Percentiles rank a stretch among this genome's conserved stretches.
phyloP scores from a whole-genome alignment of 2,797 vertebrate genomes.

The Phrynocephalus guinanensis region DNA sequence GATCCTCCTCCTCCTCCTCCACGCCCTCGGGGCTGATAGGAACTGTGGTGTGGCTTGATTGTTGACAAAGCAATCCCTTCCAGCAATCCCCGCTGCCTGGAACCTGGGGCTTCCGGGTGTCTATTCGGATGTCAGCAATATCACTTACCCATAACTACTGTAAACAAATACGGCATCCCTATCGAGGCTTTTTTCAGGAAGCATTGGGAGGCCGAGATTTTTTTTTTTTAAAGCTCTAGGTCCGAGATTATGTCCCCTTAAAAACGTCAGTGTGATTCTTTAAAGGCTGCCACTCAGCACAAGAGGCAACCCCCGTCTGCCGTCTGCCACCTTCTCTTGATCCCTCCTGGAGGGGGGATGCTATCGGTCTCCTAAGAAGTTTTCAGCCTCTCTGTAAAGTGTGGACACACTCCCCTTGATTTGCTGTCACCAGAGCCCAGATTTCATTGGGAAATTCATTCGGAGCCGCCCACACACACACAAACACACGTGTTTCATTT shows the following conservation, averaged over 20 bases:
- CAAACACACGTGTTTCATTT: background rate
- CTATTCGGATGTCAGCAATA: background rate
- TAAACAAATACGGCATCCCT: background rate
- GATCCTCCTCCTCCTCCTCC: background rate
- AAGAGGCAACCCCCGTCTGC: background rate
- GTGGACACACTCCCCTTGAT: background rate
- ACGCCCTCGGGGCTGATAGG: background rate
- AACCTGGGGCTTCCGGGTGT: too few relatives aligned
- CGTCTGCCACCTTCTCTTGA: too few relatives aligned
- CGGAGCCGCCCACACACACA: too few relatives aligned
- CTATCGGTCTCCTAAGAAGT: background rate
- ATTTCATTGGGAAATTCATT: background rate
- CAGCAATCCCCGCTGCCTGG: constrained; percentile 29
- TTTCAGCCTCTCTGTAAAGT: background rate
- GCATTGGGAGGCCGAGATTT: background rate
- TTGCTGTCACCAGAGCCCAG: background rate
- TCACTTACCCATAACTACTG: too few relatives aligned
- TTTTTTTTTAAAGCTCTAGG: background rate
- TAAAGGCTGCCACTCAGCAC: background rate
- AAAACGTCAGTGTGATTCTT: background rate
- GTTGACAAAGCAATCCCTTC: constrained; percentile 61
- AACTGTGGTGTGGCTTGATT: constrained; percentile 38
- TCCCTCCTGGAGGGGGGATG: background rate
- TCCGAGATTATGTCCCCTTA: background rate
- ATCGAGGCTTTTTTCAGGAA: background rate